phyloP scores from a whole-genome alignment of 2,797 vertebrate species.

The Rhynchotus rufescens region DNA sequence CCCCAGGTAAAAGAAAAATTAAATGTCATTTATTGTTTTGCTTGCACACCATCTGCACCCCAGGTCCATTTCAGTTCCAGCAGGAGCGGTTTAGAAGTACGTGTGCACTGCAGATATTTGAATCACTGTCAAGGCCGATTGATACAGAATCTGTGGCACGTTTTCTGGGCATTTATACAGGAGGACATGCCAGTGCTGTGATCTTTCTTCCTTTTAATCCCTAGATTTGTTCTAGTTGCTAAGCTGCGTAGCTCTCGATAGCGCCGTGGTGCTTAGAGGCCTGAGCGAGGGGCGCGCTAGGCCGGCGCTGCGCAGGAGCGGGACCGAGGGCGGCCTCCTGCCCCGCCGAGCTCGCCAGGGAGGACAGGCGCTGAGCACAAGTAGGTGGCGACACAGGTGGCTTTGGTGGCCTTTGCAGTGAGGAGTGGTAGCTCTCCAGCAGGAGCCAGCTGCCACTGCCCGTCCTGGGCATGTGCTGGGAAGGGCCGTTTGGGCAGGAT shows the following conservation, averaged over 20 bases:
- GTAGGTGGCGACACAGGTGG: neutral
- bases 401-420: too few relatives aligned
- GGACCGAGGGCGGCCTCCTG: neutral
- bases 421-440: neutral
- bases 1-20: conserved; percentile 11
- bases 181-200: rapidly evolving
- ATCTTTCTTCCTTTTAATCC: neutral
- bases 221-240: neutral
- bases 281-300: rapidly evolving
- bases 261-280: neutral
- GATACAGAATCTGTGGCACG: neutral
- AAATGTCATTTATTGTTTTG: conserved; percentile 27
- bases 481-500: neutral
- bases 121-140: neutral
- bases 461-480: neutral
- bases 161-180: neutral
- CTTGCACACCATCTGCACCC: conserved; percentile 50
- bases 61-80: conserved; percentile 17
- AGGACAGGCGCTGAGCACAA: neutral
- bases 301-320: neutral
- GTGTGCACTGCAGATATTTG: neutral
- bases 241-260: neutral
- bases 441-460: neutral
- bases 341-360: neutral
- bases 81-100: rapidly evolving